phyloP scores from a whole-genome alignment of 2,888 invertebrate species.

The Trichogramma evanescens region DNA sequence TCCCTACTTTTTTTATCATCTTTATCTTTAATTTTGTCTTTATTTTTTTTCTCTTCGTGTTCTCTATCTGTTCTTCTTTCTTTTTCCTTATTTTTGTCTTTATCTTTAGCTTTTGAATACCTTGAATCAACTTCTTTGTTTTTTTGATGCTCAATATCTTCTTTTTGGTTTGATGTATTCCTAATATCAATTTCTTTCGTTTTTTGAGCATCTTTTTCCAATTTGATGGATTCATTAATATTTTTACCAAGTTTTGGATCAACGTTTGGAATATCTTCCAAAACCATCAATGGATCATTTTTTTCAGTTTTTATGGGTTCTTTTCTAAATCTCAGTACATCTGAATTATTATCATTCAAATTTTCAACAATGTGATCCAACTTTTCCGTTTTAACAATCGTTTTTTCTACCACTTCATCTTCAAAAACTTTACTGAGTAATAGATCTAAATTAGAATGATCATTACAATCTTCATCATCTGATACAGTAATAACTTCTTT shows the following conservation, averaged over 20 bases:
- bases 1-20: slow-evolving; percentile 22
- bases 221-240: slow-evolving; percentile 15
- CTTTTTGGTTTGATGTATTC: slow-evolving; percentile 10
- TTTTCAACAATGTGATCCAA: neutral
- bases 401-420: slow-evolving; percentile 8
- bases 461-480: too few species aligned
- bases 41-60: slow-evolving; percentile 17
- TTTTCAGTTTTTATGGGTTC: neutral
- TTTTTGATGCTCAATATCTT: slow-evolving; percentile 9
- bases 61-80: slow-evolving; percentile 17
- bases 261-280: slow-evolving; percentile 17
- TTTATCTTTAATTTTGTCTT: slow-evolving; percentile 23
- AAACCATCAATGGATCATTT: slow-evolving; percentile 2
- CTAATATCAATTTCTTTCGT: slow-evolving; percentile 19
- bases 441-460: too few species aligned
- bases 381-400: neutral
- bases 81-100: slow-evolving; percentile 9
- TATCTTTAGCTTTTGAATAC: slow-evolving; percentile 3
- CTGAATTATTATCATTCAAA: slow-evolving; percentile 3
- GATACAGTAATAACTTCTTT: neutral
- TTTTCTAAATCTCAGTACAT: slow-evolving; percentile 9
- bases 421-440: neutral
- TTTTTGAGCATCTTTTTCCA: slow-evolving; percentile 16
- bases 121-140: slow-evolving; percentile 13
- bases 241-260: slow-evolving; percentile 23